Conservation (phyloP, 2,113 vertebrate species). For the Oriolus oriolus region DNA sequence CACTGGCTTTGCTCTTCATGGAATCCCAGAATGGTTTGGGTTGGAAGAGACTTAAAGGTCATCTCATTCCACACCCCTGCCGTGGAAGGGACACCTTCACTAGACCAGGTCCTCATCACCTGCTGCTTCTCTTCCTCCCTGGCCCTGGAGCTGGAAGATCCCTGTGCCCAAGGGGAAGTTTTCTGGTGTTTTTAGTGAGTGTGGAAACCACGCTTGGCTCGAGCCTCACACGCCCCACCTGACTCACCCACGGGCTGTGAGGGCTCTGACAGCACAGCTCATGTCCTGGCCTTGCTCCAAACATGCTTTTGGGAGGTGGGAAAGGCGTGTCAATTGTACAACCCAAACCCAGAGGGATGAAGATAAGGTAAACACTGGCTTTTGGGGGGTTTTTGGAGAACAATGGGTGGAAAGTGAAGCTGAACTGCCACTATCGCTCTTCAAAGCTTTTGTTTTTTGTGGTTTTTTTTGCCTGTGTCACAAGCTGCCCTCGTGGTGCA, state of each 20-base stretch:
- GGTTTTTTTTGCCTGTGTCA: neutral
- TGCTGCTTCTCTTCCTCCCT: neutral
- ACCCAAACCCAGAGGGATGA: neutral
- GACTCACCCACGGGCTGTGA: rapidly evolving
- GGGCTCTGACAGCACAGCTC: neutral
- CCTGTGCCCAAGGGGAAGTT: neutral
- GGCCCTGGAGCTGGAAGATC: neutral
- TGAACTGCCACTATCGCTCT: neutral
- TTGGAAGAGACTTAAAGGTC: neutral
- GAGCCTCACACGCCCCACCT: neutral
- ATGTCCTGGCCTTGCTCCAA: neutral
- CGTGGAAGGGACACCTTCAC: neutral
- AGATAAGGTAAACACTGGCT: neutral
- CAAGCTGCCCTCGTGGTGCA: neutral
- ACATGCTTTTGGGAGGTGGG: neutral
- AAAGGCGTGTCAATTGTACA: neutral
- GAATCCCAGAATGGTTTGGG: neutral
- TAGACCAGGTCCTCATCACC: neutral
- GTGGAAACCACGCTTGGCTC: neutral
- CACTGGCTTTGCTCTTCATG: neutral
- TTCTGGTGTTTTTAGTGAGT: neutral
- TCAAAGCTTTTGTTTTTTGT: neutral
- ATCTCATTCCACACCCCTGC: neutral
- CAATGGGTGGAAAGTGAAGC: neutral
- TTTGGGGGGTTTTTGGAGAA: neutral